These are phyloP conservation scores for Morone saxatilis DNA, from an alignment of 2,113 vertebrate species.

Conservation along the genomic window DNA sequence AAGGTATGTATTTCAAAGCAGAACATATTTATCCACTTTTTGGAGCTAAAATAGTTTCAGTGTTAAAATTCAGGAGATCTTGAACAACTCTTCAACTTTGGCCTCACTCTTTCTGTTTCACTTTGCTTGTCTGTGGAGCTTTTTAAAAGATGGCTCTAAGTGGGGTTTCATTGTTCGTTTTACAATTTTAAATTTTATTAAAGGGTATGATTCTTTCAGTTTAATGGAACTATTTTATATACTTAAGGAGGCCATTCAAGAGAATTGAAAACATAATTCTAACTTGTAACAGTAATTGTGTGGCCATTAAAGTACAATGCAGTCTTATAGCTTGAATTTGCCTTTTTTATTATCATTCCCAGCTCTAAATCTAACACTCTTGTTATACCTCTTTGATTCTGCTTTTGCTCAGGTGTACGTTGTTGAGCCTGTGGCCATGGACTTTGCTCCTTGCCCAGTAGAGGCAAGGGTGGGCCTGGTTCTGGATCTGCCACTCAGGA, in stretches of 20 bases:
- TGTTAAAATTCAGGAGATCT: background rate
- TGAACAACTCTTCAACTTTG: background rate
- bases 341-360: background rate
- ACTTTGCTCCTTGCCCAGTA: slow-evolving; percentile 90
- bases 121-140: background rate
- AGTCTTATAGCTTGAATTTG: background rate
- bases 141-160: background rate
- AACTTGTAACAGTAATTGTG: background rate
- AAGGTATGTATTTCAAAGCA: background rate
- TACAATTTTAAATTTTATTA: background rate
- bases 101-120: background rate
- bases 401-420: slow-evolving; percentile 88
- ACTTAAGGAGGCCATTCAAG: background rate
- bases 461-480: slow-evolving; percentile 87
- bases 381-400: background rate
- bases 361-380: background rate
- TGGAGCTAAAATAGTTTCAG: background rate
- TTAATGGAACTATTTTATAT: background rate
- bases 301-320: background rate
- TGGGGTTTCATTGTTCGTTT: background rate
- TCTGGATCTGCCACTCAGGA: slow-evolving; percentile 91
- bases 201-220: background rate
- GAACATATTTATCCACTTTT: background rate
- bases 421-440: slow-evolving; percentile 93
- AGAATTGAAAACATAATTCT: background rate